phyloP scores from a whole-genome alignment of 2,797 vertebrate species.

The Coluber constrictor region DNA sequence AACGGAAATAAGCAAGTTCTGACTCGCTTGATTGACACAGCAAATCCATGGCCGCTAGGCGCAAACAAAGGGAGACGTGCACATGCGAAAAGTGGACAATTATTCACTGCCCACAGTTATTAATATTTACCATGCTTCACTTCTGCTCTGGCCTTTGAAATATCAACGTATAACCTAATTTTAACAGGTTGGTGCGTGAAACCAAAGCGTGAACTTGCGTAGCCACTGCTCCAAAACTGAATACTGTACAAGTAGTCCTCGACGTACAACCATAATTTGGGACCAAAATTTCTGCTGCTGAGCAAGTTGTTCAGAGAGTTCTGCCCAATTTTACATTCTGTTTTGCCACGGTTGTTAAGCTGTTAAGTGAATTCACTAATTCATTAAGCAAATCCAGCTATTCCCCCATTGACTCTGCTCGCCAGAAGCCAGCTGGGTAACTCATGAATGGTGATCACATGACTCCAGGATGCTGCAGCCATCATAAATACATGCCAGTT shows the following conservation, averaged over 20 bases:
- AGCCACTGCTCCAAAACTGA: neutral
- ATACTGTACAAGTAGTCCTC: neutral
- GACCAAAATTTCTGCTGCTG: neutral
- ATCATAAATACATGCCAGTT: neutral
- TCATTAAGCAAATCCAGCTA: neutral
- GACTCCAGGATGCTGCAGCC: neutral
- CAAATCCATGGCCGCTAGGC: neutral
- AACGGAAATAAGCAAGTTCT: neutral
- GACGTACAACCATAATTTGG: neutral
- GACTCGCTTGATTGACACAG: neutral
- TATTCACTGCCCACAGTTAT: neutral
- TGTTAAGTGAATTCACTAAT: neutral
- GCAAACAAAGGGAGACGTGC: neutral
- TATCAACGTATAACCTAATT: neutral
- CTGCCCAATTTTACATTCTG: neutral
- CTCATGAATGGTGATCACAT: neutral
- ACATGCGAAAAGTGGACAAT: neutral
- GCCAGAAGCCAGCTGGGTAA: neutral
- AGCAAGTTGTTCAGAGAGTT: neutral
- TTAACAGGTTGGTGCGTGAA: neutral
- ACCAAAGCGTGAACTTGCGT: neutral
- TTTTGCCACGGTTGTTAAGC: neutral
- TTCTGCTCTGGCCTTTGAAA: neutral
- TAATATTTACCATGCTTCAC: neutral
- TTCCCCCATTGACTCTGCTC: neutral